A percentile compares a stretch with the other conserved stretches of the same genome.
Evolutionary conservation across 2,797 vertebrate genomes (phyloP).

Genomic region (Thripadectes ignobilis): DNA sequence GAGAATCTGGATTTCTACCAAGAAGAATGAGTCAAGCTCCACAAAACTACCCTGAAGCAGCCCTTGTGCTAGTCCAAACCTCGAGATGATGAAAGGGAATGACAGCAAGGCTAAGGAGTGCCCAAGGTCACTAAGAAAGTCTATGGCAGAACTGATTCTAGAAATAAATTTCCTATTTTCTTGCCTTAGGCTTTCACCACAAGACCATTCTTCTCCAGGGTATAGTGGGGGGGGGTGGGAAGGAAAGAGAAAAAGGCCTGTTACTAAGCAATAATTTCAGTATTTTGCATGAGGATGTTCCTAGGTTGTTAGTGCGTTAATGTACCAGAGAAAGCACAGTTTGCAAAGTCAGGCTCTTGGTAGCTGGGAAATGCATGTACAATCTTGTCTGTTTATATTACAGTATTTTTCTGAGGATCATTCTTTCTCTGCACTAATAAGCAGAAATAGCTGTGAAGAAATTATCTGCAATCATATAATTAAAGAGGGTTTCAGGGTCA

Average conservation of each 20-base stretch:
- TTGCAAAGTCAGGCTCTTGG: not conserved
- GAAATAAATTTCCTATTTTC: not conserved
- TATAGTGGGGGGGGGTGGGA: not conserved
- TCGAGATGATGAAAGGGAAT: slow-evolving; percentile 28
- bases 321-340: not conserved
- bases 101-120: slow-evolving; percentile 22
- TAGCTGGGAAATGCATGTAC: not conserved
- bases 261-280: not conserved
- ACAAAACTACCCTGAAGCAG: not conserved
- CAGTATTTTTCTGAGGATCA: not conserved
- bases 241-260: not conserved
- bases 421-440: not conserved
- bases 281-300: not conserved
- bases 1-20: not conserved
- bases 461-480: not conserved
- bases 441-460: not conserved
- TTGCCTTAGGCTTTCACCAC: not conserved
- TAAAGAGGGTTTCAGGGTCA: not conserved
- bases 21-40: not conserved
- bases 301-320: not conserved
- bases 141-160: not conserved
- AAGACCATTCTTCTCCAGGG: not conserved
- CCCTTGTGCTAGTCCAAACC: not conserved
- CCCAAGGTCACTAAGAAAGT: slow-evolving; percentile 5
- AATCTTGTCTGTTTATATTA: not conserved